A percentile compares a stretch with the other conserved stretches of the same genome.
Conservation (phyloP, 2,888 invertebrate species). For the Atrina japonica region DNA sequence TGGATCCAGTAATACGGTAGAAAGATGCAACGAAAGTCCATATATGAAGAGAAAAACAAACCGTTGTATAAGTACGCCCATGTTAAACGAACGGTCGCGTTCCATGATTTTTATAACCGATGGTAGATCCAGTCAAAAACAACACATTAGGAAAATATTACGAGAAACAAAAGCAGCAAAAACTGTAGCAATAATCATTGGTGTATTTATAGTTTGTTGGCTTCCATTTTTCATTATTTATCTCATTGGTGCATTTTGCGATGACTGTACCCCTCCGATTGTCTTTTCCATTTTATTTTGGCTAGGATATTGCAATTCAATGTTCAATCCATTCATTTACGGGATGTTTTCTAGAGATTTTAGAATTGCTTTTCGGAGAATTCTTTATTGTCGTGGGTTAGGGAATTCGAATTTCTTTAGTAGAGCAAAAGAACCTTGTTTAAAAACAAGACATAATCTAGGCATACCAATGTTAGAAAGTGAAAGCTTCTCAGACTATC, state of each 20-base stretch:
- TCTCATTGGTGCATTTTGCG: slow-evolving; percentile 91
- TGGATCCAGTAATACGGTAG: neutral
- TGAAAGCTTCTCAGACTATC: slow-evolving; percentile 3
- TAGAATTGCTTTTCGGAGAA: slow-evolving; percentile 95
- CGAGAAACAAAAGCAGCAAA: slow-evolving; percentile 99
- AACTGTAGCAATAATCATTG: slow-evolving; percentile 97
- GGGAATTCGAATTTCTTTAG: neutral
- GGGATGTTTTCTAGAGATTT: slow-evolving; percentile 97
- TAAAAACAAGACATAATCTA: neutral
- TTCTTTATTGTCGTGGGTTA: slow-evolving; percentile 83
- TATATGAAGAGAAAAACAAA: slow-evolving; percentile 2
- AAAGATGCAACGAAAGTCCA: neutral
- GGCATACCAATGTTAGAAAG: slow-evolving; percentile 1
- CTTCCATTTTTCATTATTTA: slow-evolving; percentile 98
- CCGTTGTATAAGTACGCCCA: neutral
- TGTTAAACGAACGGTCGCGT: neutral
- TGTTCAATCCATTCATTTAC: slow-evolving; percentile 96
- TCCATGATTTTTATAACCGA: slow-evolving; percentile 11
- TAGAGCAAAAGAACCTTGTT: neutral
- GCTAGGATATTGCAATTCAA: slow-evolving; percentile 98
- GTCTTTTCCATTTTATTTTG: slow-evolving; percentile 96
- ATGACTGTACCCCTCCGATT: slow-evolving; percentile 87
- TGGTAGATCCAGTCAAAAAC: slow-evolving; percentile 21
- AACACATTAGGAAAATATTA: slow-evolving; percentile 88
- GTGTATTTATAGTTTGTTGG: slow-evolving; percentile 98